Evolutionary conservation across 2,797 vertebrate genomes (phyloP), one percentile per base, ranked within the genome.

Genomic region (Hephaestus fuliginosus): DNA sequence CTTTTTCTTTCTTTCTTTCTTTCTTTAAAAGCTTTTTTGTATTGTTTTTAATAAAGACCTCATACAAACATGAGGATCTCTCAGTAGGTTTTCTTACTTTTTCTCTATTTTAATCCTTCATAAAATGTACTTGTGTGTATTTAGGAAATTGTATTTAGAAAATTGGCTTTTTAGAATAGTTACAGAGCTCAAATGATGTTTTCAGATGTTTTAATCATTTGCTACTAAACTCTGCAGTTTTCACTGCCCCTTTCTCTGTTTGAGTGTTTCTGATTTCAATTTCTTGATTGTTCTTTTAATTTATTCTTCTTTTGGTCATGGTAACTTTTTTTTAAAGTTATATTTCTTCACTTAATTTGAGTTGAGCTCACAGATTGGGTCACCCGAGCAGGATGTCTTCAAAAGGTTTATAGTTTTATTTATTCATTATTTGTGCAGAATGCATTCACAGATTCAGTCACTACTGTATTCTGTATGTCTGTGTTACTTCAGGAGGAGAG

Each of bases 271-370:
- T 55, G 39, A 41, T 53, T 55, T 44, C 0, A 8, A 53, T 11
- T 74, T 18, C 13, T 62, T 62, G 46, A 44, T 52, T 46, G 4
- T 43, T 64, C 22, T 30, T 33, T 53, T 33, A 2, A 43, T 33
- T 11, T 30, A 46, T 53, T 13, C 48, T 9, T 39, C 15, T 12
- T 17, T 36, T 5, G 2, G 5, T 28, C 52, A 25, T 61, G 11
- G n/a, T 41, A 3, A 41, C 36, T 25, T 25, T 25, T 25, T 25
- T 30, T 28, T 12, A 7, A 17, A 49, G 57, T 28, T 41, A 30
- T 60, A n/a, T 76, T 51, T 68, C 43, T 41, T 77, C 36, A 43
- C 6, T 6, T 62, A 15, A 22, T 60, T 61, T 53, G 36, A 67
- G 13, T 10, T 30, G 25, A 30, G 9, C 15, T 53, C 36, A 69